Base-by-base conservation (phyloP, 2,888 invertebrate species). In the Acronicta aceris region DNA sequence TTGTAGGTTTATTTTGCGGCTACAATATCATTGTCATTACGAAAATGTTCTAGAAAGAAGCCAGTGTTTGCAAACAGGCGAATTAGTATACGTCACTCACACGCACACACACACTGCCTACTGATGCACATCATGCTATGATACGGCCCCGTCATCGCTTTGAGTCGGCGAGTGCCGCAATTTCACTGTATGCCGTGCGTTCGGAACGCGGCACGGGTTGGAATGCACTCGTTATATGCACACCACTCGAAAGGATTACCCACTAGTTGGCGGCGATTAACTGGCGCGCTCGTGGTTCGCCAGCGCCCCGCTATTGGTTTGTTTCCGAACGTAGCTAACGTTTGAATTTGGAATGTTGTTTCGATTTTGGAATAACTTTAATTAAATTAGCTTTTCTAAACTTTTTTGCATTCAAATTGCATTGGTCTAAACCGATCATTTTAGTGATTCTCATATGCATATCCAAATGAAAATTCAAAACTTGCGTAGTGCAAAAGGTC, bases 241-340 rank as follows among this genome's bases (percentile, higher is more conserved):
- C 89, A 87, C 86, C 88, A 89, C 91, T 92, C 88, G 88, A 89
- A 88, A 89, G 92, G 93, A 92, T 93, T 92, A 92, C 91, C 88
- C 86, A 85, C 88, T 90, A 88, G 90, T 91, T 89, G 89, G 88
- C 86, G 85, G 85, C 92, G 92, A 92, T 92, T 92, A 92, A 89
- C 91, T 84, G 84, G 81, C 84, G 84, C 82, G 83, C 83, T 83
- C 87, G 90, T 84, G 90, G 91, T 87, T 88, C 85, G 81, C 86
- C 86, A 81, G 81, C 74, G 77, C 76, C 54, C 52, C 64, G 81
- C 83, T 86, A 85, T 90, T 82, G 90, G 88, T 87, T 89, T 87
- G 87, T 87, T 89, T 81, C 82, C 85, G 77, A 89, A 88, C 83
- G 81, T 79, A 81, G 78, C 79, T 79, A 83, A 81, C 79, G 79